Evolutionary conservation across 92 coral and sea anemone species (phyloP).

Genomic region (Epizoanthus illoricatus): DNA sequence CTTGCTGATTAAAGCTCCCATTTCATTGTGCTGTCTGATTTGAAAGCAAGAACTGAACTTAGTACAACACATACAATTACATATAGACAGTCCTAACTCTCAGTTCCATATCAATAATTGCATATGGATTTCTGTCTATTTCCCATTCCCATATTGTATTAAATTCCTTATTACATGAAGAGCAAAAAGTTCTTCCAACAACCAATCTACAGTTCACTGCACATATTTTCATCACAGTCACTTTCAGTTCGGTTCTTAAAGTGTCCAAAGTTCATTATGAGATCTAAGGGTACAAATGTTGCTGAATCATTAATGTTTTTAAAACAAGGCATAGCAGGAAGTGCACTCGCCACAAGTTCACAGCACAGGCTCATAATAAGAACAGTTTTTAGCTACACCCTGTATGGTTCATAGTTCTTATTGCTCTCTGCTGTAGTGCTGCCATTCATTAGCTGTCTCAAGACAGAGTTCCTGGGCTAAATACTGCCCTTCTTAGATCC

Average conservation of each 20-base stretch:
- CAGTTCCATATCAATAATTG: too few species aligned
- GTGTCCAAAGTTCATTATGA: conserved; percentile 14
- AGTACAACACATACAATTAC: too few species aligned
- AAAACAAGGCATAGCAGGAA: not conserved
- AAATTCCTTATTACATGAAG: not conserved
- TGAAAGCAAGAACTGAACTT: too few species aligned
- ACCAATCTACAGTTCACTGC: not conserved
- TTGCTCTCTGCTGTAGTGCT: conserved; percentile 35
- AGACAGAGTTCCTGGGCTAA: conserved; percentile 28
- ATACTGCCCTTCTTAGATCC: conserved; percentile 49
- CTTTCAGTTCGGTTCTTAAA: conserved; percentile 28
- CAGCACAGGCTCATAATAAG: conserved; percentile 25
- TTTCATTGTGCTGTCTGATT: too few species aligned
- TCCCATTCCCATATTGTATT: too few species aligned
- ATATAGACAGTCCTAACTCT: too few species aligned
- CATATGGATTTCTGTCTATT: too few species aligned
- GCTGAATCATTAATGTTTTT: conserved; percentile 8
- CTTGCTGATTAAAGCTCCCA: too few species aligned
- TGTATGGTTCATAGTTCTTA: conserved; percentile 30
- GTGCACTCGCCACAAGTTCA: conserved; percentile 32
- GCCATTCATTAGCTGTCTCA: conserved; percentile 34
- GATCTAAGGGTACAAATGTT: not conserved
- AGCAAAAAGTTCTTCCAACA: not conserved
- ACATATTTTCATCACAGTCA: conserved; percentile 1
- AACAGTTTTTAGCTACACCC: conserved; percentile 37